A percentile compares a stretch with the other conserved stretches of the same genome.
These are phyloP conservation scores for Xiphophorus birchmanni DNA, from an alignment of 2,797 vertebrate species.

Conservation along the genomic window DNA sequence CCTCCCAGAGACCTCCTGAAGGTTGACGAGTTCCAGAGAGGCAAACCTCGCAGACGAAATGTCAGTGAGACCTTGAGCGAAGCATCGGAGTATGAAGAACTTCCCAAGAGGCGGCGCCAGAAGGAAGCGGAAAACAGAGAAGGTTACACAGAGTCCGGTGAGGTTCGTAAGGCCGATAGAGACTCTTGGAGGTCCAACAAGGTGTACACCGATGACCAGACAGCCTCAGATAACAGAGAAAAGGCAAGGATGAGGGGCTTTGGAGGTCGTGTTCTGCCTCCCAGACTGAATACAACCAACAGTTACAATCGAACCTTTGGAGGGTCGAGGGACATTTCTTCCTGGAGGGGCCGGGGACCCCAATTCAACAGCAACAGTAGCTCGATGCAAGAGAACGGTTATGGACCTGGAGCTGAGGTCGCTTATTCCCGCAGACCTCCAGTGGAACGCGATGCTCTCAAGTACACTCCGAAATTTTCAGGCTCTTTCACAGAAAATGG, in stretches of 20 bases:
- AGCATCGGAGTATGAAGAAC: slow-evolving; percentile 94
- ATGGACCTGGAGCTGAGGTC: slow-evolving; percentile 75
- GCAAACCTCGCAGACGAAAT: slow-evolving; percentile 90
- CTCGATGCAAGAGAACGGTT: slow-evolving; percentile 88
- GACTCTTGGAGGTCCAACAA: slow-evolving; percentile 96
- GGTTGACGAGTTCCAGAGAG: slow-evolving; percentile 88
- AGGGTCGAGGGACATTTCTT: slow-evolving; percentile 83
- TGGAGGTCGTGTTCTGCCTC: slow-evolving; percentile 88
- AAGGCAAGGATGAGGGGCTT: slow-evolving; percentile 83
- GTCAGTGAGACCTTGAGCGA: slow-evolving; percentile 96
- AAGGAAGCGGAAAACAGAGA: slow-evolving; percentile 87
- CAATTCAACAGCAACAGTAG: slow-evolving; percentile 70
- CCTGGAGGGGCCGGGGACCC: slow-evolving; percentile 87
- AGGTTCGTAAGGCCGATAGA: slow-evolving; percentile 85
- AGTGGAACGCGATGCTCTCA: slow-evolving; percentile 83
- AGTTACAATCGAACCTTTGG: slow-evolving; percentile 85
- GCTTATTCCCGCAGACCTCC: slow-evolving; percentile 81
- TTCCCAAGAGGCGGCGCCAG: slow-evolving; percentile 94
- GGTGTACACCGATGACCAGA: slow-evolving; percentile 88
- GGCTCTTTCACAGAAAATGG: slow-evolving; percentile 84
- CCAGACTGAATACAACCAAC: slow-evolving; percentile 84
- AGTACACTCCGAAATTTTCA: slow-evolving; percentile 84
- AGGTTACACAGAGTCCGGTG: slow-evolving; percentile 79
- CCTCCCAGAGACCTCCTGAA: slow-evolving; percentile 85
- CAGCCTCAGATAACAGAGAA: slow-evolving; percentile 79